These are phyloP conservation scores for Condylura cristata DNA, from an alignment of 2,113 vertebrate species.

Conservation along the genomic window DNA sequence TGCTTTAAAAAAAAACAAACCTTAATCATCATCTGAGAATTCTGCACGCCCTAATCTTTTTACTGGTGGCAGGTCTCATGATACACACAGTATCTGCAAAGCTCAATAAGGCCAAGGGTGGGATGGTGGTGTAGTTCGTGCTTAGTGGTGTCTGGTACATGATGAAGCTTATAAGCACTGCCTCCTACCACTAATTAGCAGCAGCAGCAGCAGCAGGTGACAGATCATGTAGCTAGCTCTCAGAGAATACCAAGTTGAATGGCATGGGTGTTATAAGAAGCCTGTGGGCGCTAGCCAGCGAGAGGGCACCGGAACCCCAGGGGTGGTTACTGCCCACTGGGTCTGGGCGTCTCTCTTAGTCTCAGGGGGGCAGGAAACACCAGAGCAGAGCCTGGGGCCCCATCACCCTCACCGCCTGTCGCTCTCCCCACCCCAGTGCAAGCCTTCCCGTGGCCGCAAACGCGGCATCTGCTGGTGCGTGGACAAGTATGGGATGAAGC, in stretches of 20 bases:
- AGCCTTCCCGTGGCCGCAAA: conserved; percentile 97
- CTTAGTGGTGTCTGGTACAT: background rate
- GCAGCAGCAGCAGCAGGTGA: no score
- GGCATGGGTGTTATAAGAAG: background rate
- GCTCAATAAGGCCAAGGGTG: no score
- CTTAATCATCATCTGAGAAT: no score
- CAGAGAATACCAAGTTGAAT: background rate
- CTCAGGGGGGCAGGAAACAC: accelerated
- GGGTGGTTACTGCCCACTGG: background rate
- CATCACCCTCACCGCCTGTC: background rate
- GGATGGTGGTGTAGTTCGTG: no score
- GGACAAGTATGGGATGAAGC: conserved; percentile 97
- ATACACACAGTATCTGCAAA: no score
- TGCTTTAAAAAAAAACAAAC: no score
- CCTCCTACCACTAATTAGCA: background rate
- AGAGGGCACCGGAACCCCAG: background rate
- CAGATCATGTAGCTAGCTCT: background rate
- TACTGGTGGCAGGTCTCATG: no score
- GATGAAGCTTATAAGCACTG: background rate
- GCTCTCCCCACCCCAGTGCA: conserved; percentile 89
- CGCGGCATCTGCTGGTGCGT: conserved; percentile 99
- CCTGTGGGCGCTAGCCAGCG: background rate
- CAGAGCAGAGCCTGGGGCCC: background rate
- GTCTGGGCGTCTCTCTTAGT: background rate
- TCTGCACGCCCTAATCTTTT: no score